phyloP scores from a whole-genome alignment of 1,140 invertebrate genomes.

The Nephila pilipes region DNA sequence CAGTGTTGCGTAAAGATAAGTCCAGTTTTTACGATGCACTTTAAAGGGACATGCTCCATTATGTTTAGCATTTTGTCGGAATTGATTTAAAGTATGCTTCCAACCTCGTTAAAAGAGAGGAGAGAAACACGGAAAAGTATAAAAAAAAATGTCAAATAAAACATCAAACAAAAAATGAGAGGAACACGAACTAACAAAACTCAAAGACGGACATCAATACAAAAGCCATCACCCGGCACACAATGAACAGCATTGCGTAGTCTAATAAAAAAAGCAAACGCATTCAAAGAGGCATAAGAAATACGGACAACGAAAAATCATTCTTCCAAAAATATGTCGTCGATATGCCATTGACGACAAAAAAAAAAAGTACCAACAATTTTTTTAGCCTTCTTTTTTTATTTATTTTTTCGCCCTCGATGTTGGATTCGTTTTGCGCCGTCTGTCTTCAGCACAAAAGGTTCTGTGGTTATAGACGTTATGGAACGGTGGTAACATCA shows the following conservation, averaged over 20 bases:
- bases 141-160: neutral
- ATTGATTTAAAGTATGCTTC: conserved; percentile 38
- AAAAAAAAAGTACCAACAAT: neutral
- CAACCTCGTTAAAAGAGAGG: conserved; percentile 4
- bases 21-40: conserved; percentile 39
- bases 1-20: neutral
- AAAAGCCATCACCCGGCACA: neutral
- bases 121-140: neutral
- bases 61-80: neutral
- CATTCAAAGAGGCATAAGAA: neutral
- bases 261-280: neutral
- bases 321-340: conserved; percentile 40
- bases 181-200: conserved; percentile 31
- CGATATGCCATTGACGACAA: neutral
- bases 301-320: neutral
- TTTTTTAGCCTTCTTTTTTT: neutral
- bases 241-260: conserved; percentile 27
- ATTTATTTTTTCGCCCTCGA: neutral
- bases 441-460: neutral
- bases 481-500: neutral
- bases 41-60: conserved; percentile 21
- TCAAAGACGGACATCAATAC: neutral
- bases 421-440: neutral
- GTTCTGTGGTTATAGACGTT: conserved; percentile 6
- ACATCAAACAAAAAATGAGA: neutral